Percentiles rank a stretch among this genome's conserved stretches.
These are phyloP conservation scores for Acleris emargana DNA, from an alignment of 2,888 invertebrate genomes.

Conservation along the genomic window DNA sequence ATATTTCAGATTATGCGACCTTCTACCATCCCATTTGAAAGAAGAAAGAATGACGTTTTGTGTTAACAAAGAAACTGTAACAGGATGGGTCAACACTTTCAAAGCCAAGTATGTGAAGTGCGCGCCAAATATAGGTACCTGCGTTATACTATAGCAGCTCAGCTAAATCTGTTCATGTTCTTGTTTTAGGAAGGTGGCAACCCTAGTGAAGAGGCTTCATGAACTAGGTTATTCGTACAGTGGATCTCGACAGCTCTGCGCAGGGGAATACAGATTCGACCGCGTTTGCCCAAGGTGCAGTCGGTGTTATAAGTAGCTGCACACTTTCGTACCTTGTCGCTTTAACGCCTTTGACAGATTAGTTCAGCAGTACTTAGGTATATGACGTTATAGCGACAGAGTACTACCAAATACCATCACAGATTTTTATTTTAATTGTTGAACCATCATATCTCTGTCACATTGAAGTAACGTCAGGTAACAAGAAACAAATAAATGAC, in stretches of 20 bases:
- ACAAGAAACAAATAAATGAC: too few species aligned
- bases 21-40: slow-evolving; percentile 88
- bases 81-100: slow-evolving; percentile 92
- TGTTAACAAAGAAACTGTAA: slow-evolving; percentile 81
- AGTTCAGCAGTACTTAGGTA: too few species aligned
- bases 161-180: not conserved
- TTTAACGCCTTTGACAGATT: too few species aligned
- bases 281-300: slow-evolving; percentile 82
- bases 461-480: too few species aligned
- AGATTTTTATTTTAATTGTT: too few species aligned
- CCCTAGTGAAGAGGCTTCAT: slow-evolving; percentile 72
- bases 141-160: too few species aligned
- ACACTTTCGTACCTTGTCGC: too few species aligned
- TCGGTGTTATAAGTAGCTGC: too few species aligned
- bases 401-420: too few species aligned
- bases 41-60: slow-evolving; percentile 87
- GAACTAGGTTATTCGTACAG: slow-evolving; percentile 74
- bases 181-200: slow-evolving; percentile 69
- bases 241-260: slow-evolving; percentile 68
- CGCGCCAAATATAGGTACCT: too few species aligned
- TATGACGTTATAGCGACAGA: too few species aligned
- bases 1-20: slow-evolving; percentile 80
- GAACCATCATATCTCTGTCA: too few species aligned
- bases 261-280: slow-evolving; percentile 82
- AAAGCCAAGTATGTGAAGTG: slow-evolving; percentile 82